Percentiles rank a stretch among this genome's conserved stretches.
These are phyloP conservation scores for Dermolepida albohirtum DNA, from an alignment of 2,888 invertebrate genomes.

Conservation along the genomic window DNA sequence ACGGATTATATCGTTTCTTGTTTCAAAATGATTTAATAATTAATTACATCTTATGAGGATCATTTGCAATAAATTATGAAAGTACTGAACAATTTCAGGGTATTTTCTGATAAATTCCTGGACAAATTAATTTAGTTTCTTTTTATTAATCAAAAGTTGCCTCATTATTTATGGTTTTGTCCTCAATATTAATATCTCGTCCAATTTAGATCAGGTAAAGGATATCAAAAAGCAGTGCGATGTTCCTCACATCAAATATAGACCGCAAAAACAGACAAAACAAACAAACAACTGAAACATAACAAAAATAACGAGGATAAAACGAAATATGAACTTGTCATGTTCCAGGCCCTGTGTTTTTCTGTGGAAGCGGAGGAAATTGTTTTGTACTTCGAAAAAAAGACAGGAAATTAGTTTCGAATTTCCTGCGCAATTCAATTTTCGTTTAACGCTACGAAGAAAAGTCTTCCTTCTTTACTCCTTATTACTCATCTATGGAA, in stretches of 20 bases:
- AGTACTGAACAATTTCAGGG: no score
- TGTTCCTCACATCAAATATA: slow-evolving; percentile 1
- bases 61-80: no score
- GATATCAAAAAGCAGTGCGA: background rate
- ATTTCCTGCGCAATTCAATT: slow-evolving; percentile 34
- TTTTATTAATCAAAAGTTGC: no score
- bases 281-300: slow-evolving; percentile 9
- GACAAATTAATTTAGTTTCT: no score
- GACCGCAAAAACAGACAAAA: background rate
- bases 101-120: no score
- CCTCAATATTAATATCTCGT: background rate
- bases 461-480: background rate
- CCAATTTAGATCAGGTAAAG: slow-evolving; percentile 4
- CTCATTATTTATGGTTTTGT: no score
- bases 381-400: slow-evolving; percentile 33
- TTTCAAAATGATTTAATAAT: no score
- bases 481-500: background rate
- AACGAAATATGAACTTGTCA: slow-evolving; percentile 33
- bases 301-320: slow-evolving; percentile 8
- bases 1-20: no score
- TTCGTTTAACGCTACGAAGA: slow-evolving; percentile 17
- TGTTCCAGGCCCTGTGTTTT: slow-evolving; percentile 8
- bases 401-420: slow-evolving; percentile 38
- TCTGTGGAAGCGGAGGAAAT: slow-evolving; percentile 7
- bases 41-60: no score